Evolutionary conservation across 2,797 vertebrate genomes (phyloP).

Genomic region (Phataginus tricuspis): DNA sequence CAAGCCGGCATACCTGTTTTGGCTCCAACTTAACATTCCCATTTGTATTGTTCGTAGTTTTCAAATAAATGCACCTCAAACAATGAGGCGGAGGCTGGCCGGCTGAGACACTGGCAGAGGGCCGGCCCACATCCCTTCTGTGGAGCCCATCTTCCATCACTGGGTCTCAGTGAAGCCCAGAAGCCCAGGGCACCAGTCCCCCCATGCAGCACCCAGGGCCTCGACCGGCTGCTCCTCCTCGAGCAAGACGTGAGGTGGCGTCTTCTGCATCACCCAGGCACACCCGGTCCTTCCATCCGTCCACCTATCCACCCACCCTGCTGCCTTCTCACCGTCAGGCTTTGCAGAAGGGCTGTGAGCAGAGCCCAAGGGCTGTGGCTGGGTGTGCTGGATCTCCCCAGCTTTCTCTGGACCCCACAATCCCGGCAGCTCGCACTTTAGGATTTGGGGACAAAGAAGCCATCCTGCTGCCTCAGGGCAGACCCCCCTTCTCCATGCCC

Average conservation of each 20-base stretch:
- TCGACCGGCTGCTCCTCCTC: too few relatives aligned
- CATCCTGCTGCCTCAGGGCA: not conserved
- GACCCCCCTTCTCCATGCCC: not conserved
- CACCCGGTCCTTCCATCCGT: rapidly evolving
- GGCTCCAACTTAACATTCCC: not conserved
- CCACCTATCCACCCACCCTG: not conserved
- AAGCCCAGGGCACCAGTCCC: rapidly evolving
- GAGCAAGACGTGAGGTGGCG: rapidly evolving
- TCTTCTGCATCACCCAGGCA: rapidly evolving
- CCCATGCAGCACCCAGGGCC: rapidly evolving
- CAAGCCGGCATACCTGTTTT: not conserved
- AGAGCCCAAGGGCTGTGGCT: rapidly evolving
- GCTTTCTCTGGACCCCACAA: not conserved
- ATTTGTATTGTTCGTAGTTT: rapidly evolving
- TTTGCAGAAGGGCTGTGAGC: rapidly evolving
- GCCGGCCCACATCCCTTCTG: rapidly evolving
- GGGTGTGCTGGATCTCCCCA: rapidly evolving
- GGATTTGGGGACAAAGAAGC: not conserved
- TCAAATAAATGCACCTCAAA: not conserved
- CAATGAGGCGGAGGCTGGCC: not conserved
- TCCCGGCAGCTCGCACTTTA: too few relatives aligned
- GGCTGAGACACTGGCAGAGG: rapidly evolving
- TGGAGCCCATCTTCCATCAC: rapidly evolving
- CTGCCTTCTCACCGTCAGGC: not conserved
- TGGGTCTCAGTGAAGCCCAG: rapidly evolving